These are phyloP conservation scores for Ischnus inquisitorius DNA, from an alignment of 2,888 invertebrate genomes.

Conservation along the genomic window DNA sequence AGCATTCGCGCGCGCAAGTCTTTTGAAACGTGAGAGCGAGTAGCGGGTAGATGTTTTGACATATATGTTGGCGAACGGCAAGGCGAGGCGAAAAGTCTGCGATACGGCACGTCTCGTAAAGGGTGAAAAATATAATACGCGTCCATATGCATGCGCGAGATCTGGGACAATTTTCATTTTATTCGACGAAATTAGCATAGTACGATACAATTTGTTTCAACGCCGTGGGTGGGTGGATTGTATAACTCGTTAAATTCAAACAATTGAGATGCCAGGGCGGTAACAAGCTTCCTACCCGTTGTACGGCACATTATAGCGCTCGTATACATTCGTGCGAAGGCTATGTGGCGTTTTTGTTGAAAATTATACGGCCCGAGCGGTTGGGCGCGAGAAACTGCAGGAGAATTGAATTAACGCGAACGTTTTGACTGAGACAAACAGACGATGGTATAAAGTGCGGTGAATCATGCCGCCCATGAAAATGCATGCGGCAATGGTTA, in stretches of 20 bases:
- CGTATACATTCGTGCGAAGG: constrained; percentile 25
- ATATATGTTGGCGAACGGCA: constrained; percentile 25
- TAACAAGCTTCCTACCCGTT: background rate
- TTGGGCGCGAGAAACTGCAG: background rate
- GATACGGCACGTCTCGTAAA: constrained; percentile 66
- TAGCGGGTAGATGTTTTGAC: background rate
- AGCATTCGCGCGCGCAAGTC: constrained; percentile 41
- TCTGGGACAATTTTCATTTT: background rate
- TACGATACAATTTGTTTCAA: background rate
- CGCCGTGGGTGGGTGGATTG: background rate
- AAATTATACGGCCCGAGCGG: constrained; percentile 4
- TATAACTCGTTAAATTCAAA: constrained; percentile 20
- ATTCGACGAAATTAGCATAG: background rate
- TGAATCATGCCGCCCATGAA: constrained; percentile 37
- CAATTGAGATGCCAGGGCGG: background rate
- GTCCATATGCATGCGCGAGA: background rate
- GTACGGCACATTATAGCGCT: constrained; percentile 2
- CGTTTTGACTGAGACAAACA: constrained; percentile 30
- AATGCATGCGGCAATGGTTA: constrained; percentile 26
- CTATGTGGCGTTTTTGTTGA: constrained; percentile 12
- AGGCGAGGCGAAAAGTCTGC: constrained; percentile 51
- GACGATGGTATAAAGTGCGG: constrained; percentile 33
- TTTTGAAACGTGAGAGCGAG: constrained; percentile 32
- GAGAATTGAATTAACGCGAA: constrained; percentile 41
- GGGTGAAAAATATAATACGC: constrained; percentile 23